Percentiles rank a stretch among this genome's conserved stretches.
Conservation (phyloP, 2,797 vertebrate species). For the Poeciliopsis paucimaculata region DNA sequence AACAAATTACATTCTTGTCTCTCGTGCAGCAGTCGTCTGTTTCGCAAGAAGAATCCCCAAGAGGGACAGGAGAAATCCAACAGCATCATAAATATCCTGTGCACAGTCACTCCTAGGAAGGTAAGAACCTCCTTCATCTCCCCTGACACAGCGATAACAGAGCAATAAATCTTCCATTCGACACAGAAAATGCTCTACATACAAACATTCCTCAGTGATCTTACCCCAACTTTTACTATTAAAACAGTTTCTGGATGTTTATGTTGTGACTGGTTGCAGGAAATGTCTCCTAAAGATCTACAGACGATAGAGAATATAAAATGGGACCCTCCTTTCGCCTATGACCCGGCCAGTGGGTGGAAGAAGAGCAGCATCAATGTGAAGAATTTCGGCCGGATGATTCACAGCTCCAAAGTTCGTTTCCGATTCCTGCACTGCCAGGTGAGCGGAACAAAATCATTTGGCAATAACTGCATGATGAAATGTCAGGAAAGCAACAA, state of each 20-base stretch:
- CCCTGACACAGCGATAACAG: not conserved
- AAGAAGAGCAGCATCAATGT: slow-evolving; percentile 89
- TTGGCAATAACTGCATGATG: slow-evolving; percentile 29
- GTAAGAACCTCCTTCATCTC: slow-evolving; percentile 53
- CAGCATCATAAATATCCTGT: slow-evolving; percentile 87
- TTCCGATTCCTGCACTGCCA: slow-evolving; percentile 92
- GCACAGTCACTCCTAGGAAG: slow-evolving; percentile 83
- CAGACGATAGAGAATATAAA: slow-evolving; percentile 83
- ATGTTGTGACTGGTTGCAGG: slow-evolving; percentile 64
- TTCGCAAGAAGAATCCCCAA: slow-evolving; percentile 84
- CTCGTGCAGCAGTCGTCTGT: slow-evolving; percentile 79
- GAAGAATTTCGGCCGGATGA: slow-evolving; percentile 90
- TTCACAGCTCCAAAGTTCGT: slow-evolving; percentile 95
- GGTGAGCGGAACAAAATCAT: slow-evolving; percentile 73
- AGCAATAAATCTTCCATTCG: not conserved
- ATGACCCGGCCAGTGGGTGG: slow-evolving; percentile 84
- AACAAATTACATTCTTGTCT: slow-evolving; percentile 35
- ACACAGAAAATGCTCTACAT: not conserved
- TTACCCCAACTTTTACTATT: not conserved
- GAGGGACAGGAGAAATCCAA: slow-evolving; percentile 87
- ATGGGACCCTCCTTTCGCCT: slow-evolving; percentile 86
- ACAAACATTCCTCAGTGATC: not conserved
- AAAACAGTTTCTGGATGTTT: not conserved
- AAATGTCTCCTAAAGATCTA: slow-evolving; percentile 83
- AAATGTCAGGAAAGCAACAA: slow-evolving; percentile 34